Evolutionary conservation across 2,888 invertebrate genomes (phyloP).

Genomic region (Lepeophtheirus nordmannii): DNA sequence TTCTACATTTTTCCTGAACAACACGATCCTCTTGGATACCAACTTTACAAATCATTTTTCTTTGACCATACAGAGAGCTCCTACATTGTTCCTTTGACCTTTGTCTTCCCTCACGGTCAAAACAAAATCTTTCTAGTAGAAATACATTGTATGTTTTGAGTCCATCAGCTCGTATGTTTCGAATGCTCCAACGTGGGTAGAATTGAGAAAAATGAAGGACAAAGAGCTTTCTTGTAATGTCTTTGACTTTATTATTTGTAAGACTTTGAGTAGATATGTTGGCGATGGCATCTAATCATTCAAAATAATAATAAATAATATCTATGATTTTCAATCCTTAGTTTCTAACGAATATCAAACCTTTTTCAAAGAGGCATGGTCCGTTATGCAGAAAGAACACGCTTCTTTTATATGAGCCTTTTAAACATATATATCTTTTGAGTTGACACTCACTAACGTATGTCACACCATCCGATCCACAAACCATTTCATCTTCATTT

Average conservation of each 20-base stretch:
- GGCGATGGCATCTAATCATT: too few species aligned
- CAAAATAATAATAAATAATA: too few species aligned
- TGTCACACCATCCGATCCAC: slow-evolving; percentile 46
- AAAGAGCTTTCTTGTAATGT: neutral
- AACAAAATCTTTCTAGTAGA: neutral
- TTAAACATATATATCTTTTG: slow-evolving; percentile 8
- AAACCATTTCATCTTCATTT: slow-evolving; percentile 45
- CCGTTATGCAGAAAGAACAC: neutral
- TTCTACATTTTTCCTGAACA: neutral
- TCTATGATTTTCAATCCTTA: too few species aligned
- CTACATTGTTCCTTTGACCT: neutral
- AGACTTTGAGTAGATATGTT: too few species aligned
- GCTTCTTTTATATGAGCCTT: neutral
- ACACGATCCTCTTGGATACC: neutral
- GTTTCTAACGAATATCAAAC: neutral
- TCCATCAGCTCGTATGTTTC: neutral
- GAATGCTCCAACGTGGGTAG: neutral
- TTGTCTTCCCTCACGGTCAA: neutral
- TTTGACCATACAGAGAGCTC: neutral
- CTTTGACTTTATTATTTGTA: too few species aligned
- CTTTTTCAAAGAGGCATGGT: neutral
- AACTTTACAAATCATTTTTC: neutral
- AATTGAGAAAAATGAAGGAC: neutral
- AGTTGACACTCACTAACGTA: slow-evolving; percentile 20
- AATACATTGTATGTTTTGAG: neutral